Base-by-base conservation (phyloP, 2,888 invertebrate genomes). In the Limulus polyphemus region DNA sequence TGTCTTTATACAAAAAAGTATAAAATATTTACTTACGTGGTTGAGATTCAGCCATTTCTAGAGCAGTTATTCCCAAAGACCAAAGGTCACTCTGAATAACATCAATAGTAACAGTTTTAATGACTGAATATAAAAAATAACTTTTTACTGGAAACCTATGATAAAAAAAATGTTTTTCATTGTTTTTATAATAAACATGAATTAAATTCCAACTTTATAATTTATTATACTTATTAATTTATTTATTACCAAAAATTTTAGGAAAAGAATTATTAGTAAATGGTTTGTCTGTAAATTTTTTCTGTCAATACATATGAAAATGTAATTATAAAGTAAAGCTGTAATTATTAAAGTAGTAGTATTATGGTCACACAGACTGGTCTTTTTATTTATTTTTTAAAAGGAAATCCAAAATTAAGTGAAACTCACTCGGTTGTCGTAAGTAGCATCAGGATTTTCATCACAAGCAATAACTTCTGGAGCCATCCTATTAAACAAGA, bases 1-100 rank as follows among this genome's bases (percentile, higher is more conserved):
- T 32, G 32, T 7, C 1, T 32, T 32, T 32, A 32, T 32, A 7
- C 32, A 32, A 32, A 32, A n/a, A 32, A 32, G 32, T 32, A 32
- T 32, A 32, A 58, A 32, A 32, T 32, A 32, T 32, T 32, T 46
- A 62, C 68, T 63, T 59, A 62, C 59, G 66, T 51, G 66, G 98
- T 79, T 97, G 95, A 73, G 94, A 94, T 81, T 99, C 99, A 62
- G 99, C 99, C 99, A 99, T 99, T 83, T 99, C 99, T 68, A 99
- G 82, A 59, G 98, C 94, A 63, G 98, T 99, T 74, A 99, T 99
- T 73, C 98, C 81, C 63, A 82, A 72, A 13, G 81, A 82, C 82
- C 82, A 82, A 56, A 82, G 72, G 72, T 82, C 82, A 71, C 80
- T 80, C 66, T 67, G 50, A 60, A 62, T 64, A 3, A 55, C n/a